Conservation (phyloP, 2,113 vertebrate genomes). For the Boleophthalmus pectinirostris region DNA sequence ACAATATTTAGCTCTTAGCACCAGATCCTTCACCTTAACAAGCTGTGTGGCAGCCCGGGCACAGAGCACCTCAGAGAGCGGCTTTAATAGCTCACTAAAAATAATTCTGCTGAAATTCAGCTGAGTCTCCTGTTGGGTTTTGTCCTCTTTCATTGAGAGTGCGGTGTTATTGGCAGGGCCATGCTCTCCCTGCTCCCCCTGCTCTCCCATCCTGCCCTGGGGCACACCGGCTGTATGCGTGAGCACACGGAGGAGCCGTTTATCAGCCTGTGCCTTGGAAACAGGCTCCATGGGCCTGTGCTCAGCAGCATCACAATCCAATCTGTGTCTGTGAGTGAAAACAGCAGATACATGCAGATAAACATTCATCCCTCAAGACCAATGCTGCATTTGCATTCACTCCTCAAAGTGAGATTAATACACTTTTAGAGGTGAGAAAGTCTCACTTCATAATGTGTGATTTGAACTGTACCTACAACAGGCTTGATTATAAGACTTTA, state of each 20-base stretch:
- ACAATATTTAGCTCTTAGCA: neutral
- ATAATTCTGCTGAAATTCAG: slow-evolving; percentile 37
- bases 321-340: neutral
- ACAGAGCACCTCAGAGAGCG: slow-evolving; percentile 26
- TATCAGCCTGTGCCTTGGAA: neutral
- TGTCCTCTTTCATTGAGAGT: slow-evolving; percentile 37
- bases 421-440: neutral
- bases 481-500: no score
- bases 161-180: neutral
- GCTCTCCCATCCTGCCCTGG: slow-evolving; percentile 2
- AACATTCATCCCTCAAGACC: neutral
- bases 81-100: slow-evolving; percentile 29
- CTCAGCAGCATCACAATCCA: neutral
- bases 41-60: slow-evolving; percentile 9
- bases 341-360: slow-evolving; percentile 10
- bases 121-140: slow-evolving; percentile 48
- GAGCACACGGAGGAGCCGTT: neutral
- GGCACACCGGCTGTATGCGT: neutral
- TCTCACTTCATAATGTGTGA: no score
- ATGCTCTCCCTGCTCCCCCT: neutral
- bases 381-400: neutral
- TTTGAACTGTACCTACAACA: no score
- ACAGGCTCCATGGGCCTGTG: neutral
- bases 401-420: neutral
- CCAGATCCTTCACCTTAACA: slow-evolving; percentile 3